Conservation (phyloP, 2,113 vertebrate genomes). For the Paradisaea rubra region DNA sequence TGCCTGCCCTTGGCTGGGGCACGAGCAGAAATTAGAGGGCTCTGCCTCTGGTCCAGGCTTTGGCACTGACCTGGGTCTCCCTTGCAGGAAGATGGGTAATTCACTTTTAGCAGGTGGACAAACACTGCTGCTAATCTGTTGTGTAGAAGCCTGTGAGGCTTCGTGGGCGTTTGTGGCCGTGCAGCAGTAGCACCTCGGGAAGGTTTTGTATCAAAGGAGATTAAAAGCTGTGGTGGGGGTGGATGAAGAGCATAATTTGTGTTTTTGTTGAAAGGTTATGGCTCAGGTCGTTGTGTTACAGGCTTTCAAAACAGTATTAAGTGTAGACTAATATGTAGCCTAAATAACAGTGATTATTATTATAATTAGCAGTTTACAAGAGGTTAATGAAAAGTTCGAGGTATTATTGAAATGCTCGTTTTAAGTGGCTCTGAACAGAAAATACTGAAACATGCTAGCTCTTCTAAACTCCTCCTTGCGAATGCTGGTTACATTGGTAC, state of each 20-base stretch:
- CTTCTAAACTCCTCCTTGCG: not conserved
- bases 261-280: not conserved
- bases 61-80: not conserved
- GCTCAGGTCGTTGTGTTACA: not conserved
- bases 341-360: not conserved
- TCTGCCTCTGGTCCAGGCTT: not conserved
- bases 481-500: not conserved
- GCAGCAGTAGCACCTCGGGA: accelerated
- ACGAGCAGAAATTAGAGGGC: accelerated
- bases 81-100: not conserved
- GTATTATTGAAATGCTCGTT: not conserved
- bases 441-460: not conserved
- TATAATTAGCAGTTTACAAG: not conserved
- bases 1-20: accelerated
- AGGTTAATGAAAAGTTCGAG: not conserved
- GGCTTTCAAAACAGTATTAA: not conserved
- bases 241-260: not conserved
- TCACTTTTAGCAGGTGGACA: not conserved
- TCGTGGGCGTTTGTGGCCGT: accelerated
- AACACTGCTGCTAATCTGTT: not conserved
- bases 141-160: not conserved
- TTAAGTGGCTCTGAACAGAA: not conserved
- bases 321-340: not conserved
- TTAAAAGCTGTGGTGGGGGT: not conserved
- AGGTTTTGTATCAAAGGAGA: not conserved